Base-by-base conservation (phyloP, 2,113 vertebrate genomes). In the Scytalopus superciliaris region DNA sequence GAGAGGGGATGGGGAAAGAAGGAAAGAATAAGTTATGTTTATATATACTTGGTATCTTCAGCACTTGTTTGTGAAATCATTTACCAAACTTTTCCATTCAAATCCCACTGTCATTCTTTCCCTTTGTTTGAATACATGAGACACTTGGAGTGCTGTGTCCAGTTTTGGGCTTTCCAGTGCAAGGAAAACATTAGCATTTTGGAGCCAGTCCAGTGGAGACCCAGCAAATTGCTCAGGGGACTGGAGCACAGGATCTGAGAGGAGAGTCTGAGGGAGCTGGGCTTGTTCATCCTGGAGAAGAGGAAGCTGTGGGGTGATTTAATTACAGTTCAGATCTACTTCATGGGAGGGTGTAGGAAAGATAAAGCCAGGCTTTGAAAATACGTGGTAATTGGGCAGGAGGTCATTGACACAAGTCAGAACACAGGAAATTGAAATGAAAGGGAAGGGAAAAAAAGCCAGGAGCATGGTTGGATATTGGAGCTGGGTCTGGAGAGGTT, bases 381-480 rank as follows among this genome's bases (percentile, higher is more conserved):
- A 19, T 90, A 39, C 89, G 30, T 76, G 19, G 30, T 82, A 25
- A 16, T 64, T 59, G 40, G 9, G 22, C 55, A 72, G 56, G 19
- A 81, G 50, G 42, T 76, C 30, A 44, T 11, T 9, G 53, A 10
- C 15, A 59, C 0, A 2, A 31, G 37, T 25, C 0, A 0, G 25
- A 93, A 57, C 45, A 62, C 42, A 57, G 79, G 40, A 76, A 78
- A 27, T 22, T 59, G 40, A 69, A 45, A 13, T 84, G 33, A 55
- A 12, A 18, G 22, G 35, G 40, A 39, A 62, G 28, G 11, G 21
- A 67, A 62, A 47, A 53, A 40, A 79, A 78, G 0, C 3, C 1
- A 1, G 6, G 15, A 24, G 10, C 35, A 19, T 49, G 31, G 14
- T 40, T 90, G 42, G 10, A 27, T 88, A 11, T 40, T 73, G 33